phyloP scores from a whole-genome alignment of 2,113 vertebrate species.

The Pangasianodon hypophthalmus region DNA sequence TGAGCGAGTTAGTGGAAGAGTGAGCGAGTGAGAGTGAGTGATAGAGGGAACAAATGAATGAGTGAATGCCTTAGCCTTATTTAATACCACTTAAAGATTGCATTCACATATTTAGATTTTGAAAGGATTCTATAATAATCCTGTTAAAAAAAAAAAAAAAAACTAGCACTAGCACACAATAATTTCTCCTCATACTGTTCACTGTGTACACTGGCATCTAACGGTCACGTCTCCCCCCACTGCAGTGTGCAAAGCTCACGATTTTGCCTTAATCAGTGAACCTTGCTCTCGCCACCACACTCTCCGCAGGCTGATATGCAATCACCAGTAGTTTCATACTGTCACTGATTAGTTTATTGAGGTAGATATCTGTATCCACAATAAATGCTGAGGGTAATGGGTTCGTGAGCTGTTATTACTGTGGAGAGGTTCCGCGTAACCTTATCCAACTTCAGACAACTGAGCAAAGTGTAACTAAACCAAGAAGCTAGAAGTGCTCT shows the following conservation, averaged over 20 bases:
- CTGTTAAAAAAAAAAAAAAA: not conserved
- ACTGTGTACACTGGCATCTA: not conserved
- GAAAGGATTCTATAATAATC: not conserved
- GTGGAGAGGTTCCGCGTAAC: not conserved
- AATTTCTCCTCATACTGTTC: not conserved
- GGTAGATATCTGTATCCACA: not conserved
- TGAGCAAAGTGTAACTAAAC: slow-evolving; percentile 1
- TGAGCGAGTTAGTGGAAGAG: not conserved
- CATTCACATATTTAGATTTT: not conserved
- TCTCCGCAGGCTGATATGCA: not conserved
- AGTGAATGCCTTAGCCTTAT: not conserved
- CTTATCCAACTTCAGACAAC: too few relatives aligned
- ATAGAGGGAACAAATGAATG: not conserved
- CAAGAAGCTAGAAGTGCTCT: not conserved
- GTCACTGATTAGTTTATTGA: slow-evolving; percentile 21
- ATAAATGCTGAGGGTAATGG: slow-evolving; percentile 7
- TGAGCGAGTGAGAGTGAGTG: not conserved
- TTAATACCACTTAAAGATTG: not conserved
- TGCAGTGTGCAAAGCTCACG: not conserved
- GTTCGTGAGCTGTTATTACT: not conserved
- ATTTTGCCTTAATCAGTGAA: slow-evolving; percentile 10
- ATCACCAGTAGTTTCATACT: not conserved
- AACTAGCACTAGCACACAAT: too few relatives aligned
- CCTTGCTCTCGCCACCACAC: slow-evolving; percentile 1
- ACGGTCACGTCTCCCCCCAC: not conserved